phyloP scores from a whole-genome alignment of 2,113 vertebrate species.

The Scalopus aquaticus region DNA sequence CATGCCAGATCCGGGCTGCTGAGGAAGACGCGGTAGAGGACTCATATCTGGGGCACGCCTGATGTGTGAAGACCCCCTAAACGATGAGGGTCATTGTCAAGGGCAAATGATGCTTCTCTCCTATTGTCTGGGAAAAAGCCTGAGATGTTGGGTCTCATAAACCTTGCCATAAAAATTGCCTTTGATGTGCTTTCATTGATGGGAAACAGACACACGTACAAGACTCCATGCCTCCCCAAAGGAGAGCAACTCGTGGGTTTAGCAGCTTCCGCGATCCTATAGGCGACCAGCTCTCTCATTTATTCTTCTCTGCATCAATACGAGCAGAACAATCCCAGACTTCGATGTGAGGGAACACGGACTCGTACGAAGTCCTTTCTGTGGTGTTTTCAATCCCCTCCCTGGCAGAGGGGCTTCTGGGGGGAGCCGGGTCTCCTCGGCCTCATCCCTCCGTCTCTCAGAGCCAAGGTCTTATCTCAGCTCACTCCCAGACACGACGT shows the following conservation, averaged over 20 bases:
- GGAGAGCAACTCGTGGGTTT: neutral
- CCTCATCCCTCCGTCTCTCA: neutral
- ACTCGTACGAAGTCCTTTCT: neutral
- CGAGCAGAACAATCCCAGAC: neutral
- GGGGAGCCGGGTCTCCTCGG: neutral
- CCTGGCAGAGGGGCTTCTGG: neutral
- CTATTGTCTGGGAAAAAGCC: neutral
- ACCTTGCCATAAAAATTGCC: neutral
- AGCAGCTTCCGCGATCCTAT: neutral
- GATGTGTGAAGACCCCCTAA: neutral
- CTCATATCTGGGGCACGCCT: neutral
- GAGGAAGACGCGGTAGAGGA: neutral
- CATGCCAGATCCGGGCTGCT: neutral
- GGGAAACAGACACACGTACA: neutral
- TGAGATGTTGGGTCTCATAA: neutral
- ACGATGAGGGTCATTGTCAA: neutral
- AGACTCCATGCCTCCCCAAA: too few relatives aligned
- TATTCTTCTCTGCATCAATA: neutral
- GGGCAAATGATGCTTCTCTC: neutral
- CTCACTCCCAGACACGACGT: neutral
- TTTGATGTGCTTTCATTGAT: neutral
- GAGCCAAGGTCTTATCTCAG: slow-evolving; percentile 57
- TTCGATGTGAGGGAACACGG: neutral
- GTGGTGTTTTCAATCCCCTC: neutral
- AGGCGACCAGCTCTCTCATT: neutral